Conservation (phyloP, 2,797 vertebrate species). For the Acanthornis magna region DNA sequence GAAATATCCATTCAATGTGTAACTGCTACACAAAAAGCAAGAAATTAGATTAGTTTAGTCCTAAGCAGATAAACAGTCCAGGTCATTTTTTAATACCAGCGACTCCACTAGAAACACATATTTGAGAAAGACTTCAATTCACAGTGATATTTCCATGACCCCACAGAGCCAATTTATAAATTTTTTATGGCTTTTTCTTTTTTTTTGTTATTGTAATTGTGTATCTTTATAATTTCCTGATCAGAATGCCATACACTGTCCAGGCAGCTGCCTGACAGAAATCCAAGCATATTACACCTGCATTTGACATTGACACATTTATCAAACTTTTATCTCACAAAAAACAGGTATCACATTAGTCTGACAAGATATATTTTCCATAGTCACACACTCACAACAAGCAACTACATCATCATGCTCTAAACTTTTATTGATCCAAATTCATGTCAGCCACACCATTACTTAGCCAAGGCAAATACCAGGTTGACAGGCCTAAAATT, state of each 20-base stretch:
- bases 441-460: background rate
- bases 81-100: background rate
- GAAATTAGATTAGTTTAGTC: background rate
- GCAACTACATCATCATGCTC: background rate
- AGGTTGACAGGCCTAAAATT: slow-evolving; percentile 11
- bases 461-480: slow-evolving; percentile 3
- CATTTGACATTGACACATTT: background rate
- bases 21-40: background rate
- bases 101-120: background rate
- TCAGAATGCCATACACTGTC: background rate
- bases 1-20: background rate
- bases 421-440: slow-evolving; percentile 17
- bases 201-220: background rate
- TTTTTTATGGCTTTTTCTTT: background rate
- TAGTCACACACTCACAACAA: background rate
- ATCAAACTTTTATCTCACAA: slow-evolving; percentile 6
- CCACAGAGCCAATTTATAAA: background rate
- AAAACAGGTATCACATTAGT: background rate
- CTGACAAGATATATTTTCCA: slow-evolving; percentile 6
- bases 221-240: background rate
- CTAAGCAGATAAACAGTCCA: background rate
- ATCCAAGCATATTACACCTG: background rate
- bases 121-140: background rate
- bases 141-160: background rate
- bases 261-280: background rate